Evolutionary conservation across 2,113 vertebrate genomes (phyloP), one percentile per base, ranked within the genome.

Genomic region (Neotragus pygmaeus): DNA sequence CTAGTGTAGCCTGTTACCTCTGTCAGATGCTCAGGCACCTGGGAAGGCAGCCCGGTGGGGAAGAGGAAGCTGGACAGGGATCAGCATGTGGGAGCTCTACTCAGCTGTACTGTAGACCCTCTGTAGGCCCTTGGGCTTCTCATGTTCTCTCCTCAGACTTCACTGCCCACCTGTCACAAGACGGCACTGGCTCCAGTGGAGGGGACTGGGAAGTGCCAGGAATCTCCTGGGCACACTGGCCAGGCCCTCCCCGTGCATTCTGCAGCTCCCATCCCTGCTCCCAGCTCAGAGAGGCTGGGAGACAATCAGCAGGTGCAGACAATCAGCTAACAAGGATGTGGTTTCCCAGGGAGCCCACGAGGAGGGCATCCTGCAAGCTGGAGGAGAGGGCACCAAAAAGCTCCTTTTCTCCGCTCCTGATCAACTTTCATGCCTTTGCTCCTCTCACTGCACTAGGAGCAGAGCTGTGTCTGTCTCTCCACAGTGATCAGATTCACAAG

Each of bases 131-230:
- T 28, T 87, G 51, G 17, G 23, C 21, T 62, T 8, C 7, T 64
- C 39, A 7, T 15, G 0, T 51, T 17, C 5, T 60, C 33, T n/a
- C 60, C 83, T 27, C 27, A 87, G 23, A 60, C 3, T 64, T 43
- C 16, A 33, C 7, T 60, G n/a, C 25, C 11, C 39, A 6, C 57
- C 11, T 66, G 12, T 62, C 58, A 33, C 57, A 70, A 86, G 16
- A 88, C 1, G 5, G 9, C 4, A 58, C 4, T 13, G 7, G 5
- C 6, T 4, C 39, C 16, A 53, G 6, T 7, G 15, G 3, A 13
- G 6, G 8, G 33, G 21, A 70, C 15, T 2, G 8, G 11, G 39
- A 55, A 86, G 33, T 49, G 3, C 30, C 55, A 13, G 43, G 77
- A 55, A 88, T 23, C 28, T 43, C 36, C 15, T 30, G 27, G 28